Conservation (phyloP, 2,797 vertebrate species). For the Eulemur albifrons region DNA sequence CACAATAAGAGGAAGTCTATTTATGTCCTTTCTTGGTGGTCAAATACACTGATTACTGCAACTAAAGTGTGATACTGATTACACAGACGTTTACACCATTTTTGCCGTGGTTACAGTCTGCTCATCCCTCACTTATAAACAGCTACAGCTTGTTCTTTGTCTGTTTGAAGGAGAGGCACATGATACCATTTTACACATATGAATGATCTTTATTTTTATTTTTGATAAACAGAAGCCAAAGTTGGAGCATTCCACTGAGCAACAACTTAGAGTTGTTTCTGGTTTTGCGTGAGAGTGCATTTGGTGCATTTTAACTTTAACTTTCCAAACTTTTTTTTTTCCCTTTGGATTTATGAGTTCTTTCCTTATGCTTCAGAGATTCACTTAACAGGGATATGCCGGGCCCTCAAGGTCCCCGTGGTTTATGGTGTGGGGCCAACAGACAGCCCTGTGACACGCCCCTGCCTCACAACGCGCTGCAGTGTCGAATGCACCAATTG, state of each 20-base stretch:
- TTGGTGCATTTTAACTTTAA: not conserved
- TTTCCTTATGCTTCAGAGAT: not conserved
- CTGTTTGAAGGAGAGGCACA: not conserved
- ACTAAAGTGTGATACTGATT: not conserved
- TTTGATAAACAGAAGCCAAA: not conserved
- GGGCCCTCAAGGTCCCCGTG: not conserved
- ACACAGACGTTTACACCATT: not conserved
- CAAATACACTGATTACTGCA: not conserved
- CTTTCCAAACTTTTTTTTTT: not conserved
- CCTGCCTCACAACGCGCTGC: not conserved
- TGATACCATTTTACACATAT: not conserved
- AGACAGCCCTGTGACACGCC: not conserved
- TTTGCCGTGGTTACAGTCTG: rapidly evolving
- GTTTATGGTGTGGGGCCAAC: not conserved
- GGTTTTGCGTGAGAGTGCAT: not conserved
- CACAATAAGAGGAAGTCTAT: not conserved
- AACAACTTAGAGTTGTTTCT: not conserved
- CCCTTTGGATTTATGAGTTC: not conserved
- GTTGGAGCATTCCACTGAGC: not conserved
- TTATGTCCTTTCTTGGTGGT: not conserved
- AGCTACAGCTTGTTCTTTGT: not conserved
- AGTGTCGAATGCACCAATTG: slow-evolving; percentile 24
- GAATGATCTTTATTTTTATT: not conserved
- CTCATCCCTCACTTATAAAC: not conserved
- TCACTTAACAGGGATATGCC: not conserved